Base-by-base conservation (phyloP, 2,113 vertebrate genomes). In the Centropus bengalensis region DNA sequence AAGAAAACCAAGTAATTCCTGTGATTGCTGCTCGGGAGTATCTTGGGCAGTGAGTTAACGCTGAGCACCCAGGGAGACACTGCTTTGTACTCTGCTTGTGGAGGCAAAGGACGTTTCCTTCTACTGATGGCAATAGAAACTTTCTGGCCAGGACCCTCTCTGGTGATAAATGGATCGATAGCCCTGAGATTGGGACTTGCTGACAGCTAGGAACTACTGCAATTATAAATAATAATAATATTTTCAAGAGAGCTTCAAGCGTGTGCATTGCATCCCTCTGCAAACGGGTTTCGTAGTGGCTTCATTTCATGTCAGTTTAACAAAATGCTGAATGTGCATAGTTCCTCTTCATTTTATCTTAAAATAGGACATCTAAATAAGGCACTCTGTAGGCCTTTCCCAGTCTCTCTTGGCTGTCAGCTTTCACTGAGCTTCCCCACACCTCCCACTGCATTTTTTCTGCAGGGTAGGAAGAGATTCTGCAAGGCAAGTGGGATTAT, bases 351-450 rank as follows among this genome's bases (percentile, higher is more conserved):
- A 92, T 94, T 95, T 96, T 91, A 58, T 91, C 94, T 91, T 96
- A 96, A 97, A 95, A 96, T 94, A 96, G 90, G 93, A 95, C 94
- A 94, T 93, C 94, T 97, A 95, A 93, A 96, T 88, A 83, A 88
- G 94, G 83, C 69, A 8, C 80, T 89, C 96, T 90, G 91, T 94
- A 94, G 94, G 94, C 93, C 95, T 96, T 97, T 96, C 95, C 94
- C 93, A 96, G 95, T 96, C 93, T 96, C 93, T 95, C 79, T 93
- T 96, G 94, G 89, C 95, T 96, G 95, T 95, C 96, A 96, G 96
- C 94, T 96, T 97, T 96, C 90, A 80, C 91, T 97, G 80, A 96
- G 95, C 95, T 97, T 97, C 94, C 93, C 96, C 91, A 96, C 93
- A 97, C 94, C 94, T 96, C 93, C 94, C 93, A 96, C 95, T 78